Conservation (phyloP, 2,888 invertebrate species). For the Hypolimnas misippus region DNA sequence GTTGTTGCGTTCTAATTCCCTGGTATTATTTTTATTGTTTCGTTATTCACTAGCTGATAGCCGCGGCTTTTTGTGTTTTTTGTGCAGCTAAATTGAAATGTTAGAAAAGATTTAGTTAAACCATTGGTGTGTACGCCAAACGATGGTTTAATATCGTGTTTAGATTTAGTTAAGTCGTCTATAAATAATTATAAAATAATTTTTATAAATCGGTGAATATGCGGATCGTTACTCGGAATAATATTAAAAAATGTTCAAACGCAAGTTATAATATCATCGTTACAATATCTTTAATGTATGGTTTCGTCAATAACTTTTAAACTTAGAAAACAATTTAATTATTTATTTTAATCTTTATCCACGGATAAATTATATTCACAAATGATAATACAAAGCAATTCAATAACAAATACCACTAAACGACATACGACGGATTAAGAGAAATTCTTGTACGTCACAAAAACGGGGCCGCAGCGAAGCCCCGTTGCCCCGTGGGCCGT, state of each 20-base stretch:
- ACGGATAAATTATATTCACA: background rate
- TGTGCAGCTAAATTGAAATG: background rate
- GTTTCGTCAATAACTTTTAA: no score
- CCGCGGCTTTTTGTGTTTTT: background rate
- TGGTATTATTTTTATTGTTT: conserved; percentile 14
- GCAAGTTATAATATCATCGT: background rate
- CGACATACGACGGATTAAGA: conserved; percentile 59
- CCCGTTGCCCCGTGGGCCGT: conserved; percentile 64
- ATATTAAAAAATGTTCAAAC: no score
- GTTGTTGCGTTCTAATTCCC: conserved; percentile 11
- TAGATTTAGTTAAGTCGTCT: no score
- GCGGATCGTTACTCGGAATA: no score
- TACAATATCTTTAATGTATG: no score
- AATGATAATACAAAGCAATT: background rate
- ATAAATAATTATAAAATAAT: no score
- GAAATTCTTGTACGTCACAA: conserved; percentile 67
- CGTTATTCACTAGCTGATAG: conserved; percentile 2
- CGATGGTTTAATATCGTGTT: no score
- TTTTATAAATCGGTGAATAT: no score
- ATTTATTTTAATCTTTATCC: background rate
- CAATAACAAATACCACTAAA: conserved; percentile 13
- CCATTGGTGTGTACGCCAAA: background rate
- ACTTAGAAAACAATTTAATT: no score
- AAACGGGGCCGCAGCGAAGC: conserved; percentile 58
- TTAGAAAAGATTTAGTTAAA: background rate